Evolutionary conservation across 2,113 vertebrate species (phyloP), one percentile per base, ranked within the genome.

Genomic region (Lonchura striata): DNA sequence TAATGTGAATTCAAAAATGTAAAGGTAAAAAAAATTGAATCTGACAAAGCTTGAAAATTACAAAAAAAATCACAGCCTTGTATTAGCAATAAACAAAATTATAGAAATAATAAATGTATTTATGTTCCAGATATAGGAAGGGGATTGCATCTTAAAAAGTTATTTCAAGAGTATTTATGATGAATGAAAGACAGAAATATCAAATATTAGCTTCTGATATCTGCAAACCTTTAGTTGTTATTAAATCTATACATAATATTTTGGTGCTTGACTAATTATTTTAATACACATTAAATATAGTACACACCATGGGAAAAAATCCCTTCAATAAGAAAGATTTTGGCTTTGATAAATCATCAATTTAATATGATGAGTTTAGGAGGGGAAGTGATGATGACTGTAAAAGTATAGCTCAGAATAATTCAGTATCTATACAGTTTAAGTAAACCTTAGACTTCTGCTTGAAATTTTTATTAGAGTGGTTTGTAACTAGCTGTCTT

Each of bases 401-500:
- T 82, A 86, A 72, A 63, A 13, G 13, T 3, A 39, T 72, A 18
- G 33, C 41, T 18, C 22, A 47, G 19, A 85, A 85, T 20, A 61
- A 10, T 41, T 84, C 10, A 7, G 13, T 57, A 21, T 41, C n/a
- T 41, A 64, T 17, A 56, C n/a, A 21, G 31, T 18, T 39, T 33
- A 78, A 88, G 23, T 49, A 56, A 81, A 76, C 25, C 25, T 82
- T 61, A 79, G 18, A 28, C 7, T 75, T 76, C 31, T 49, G 11
- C 21, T 53, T 60, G n/a, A 82, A 85, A 72, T 50, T 76, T 85
- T 90, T 71, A 18, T 79, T 81, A 15, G 24, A 46, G 10, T 50
- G 68, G 39, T 50, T 88, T 92, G 52, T 72, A 87, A 68, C 47
- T 57, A 70, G 15, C 18, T 91, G 28, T 70, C 69, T 94, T 84